Evolutionary conservation across 2,113 vertebrate species (phyloP).

Genomic region (Hydrolagus affinis): DNA sequence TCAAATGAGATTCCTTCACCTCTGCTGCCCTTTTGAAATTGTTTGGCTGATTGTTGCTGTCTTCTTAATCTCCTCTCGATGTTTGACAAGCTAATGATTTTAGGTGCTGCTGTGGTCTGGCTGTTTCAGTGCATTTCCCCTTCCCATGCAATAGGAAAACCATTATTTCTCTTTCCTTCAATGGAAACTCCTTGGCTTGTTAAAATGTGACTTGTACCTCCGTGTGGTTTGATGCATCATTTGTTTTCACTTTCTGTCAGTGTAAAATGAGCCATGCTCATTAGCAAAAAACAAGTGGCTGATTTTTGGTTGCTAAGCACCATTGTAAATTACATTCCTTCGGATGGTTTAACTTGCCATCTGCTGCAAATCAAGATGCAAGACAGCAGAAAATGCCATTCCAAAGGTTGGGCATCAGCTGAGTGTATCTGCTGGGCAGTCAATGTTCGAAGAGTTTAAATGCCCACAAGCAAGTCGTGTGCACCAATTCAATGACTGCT

Average conservation of each 20-base stretch:
- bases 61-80: not conserved
- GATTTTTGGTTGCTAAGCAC: not conserved
- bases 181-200: not conserved
- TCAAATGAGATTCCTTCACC: not conserved
- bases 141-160: too few species aligned
- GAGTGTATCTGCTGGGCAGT: not conserved
- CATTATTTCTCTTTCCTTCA: not conserved
- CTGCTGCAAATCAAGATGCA: not conserved
- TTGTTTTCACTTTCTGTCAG: not conserved
- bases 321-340: not conserved
- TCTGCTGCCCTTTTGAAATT: too few species aligned
- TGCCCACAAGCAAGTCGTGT: not conserved
- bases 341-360: not conserved
- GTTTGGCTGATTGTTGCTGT: not conserved
- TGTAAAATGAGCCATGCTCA: not conserved
- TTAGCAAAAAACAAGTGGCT: not conserved
- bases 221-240: too few species aligned
- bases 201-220: not conserved
- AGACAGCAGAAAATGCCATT: not conserved
- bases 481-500: too few species aligned
- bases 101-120: not conserved
- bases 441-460: not conserved
- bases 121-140: not conserved
- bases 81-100: not conserved
- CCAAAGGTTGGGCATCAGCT: not conserved